Base-by-base conservation (phyloP, 2,113 vertebrate genomes). In the Heliornis fulica region DNA sequence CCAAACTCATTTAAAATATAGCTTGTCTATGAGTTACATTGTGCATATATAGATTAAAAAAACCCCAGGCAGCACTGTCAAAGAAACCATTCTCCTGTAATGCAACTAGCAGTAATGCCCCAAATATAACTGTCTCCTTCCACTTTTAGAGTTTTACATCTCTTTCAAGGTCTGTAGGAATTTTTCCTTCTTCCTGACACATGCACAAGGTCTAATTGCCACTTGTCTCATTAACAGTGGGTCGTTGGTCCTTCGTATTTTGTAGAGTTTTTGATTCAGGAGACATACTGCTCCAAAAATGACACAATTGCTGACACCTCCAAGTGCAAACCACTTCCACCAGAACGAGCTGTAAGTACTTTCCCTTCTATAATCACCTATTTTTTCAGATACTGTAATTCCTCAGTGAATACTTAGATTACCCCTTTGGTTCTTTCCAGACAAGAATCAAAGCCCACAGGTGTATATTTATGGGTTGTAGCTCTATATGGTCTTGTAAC, bases 231-330 rank as follows among this genome's bases (percentile, higher is more conserved):
- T 82, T 83, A 69, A 77, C 94, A 98, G 98, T 97, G 96, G 97
- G 71, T 97, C 1, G 0, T 6, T 76, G 95, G 97, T 75, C 83
- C 93, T 75, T 15, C 88, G 14, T 38, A 86, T 91, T 97, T 94
- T 83, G 95, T 98, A 60, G 97, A 98, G 57, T 98, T 97, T 84
- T 87, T 96, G 70, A 93, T 98, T 85, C 94, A 80, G 61, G 97
- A 98, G 75, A 95, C 96, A 50, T 94, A 93, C 17, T 98, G 97
- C 81, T 82, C 31, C n/a, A 93, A 95, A 93, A 78, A 8, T 3
- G 48, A 96, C 19, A 19, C 1, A 0, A 54, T 28, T n/a, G 10
- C 61, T 84, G 85, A 97, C 15, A 26, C 94, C 59, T 96, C 96
- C 1, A 34, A 10, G 17, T 97, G 97, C 66, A 43, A 94, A 38